Evolutionary conservation across 1,140 invertebrate genomes (phyloP).

Genomic region (Neuroterus valhalla): DNA sequence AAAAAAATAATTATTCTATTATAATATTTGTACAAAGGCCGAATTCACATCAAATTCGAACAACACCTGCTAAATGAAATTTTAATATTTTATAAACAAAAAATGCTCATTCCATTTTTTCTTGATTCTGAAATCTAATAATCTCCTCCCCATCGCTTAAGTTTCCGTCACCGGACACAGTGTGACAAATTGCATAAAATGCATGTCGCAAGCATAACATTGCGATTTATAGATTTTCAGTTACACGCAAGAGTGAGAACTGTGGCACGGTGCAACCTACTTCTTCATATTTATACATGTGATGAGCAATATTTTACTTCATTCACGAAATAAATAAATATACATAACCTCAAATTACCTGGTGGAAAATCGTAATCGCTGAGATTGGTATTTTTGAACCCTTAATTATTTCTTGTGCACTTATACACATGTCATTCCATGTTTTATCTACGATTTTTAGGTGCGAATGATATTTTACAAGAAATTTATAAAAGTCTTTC

Average conservation of each 20-base stretch:
- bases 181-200: neutral
- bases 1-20: too few species aligned
- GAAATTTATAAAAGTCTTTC: neutral
- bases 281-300: too few species aligned
- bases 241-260: too few species aligned
- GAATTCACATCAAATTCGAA: too few species aligned
- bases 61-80: too few species aligned
- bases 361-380: neutral
- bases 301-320: too few species aligned
- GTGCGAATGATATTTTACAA: neutral
- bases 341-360: conserved; percentile 6
- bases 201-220: too few species aligned
- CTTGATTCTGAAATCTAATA: neutral
- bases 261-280: too few species aligned
- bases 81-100: conserved; percentile 32
- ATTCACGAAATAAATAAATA: too few species aligned
- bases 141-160: neutral
- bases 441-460: neutral
- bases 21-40: too few species aligned
- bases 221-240: neutral
- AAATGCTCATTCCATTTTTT: too few species aligned
- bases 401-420: neutral
- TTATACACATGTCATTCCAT: neutral
- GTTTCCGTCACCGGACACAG: neutral
- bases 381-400: neutral